Evolutionary conservation across 2,113 vertebrate genomes (phyloP).

Genomic region (Aptenodytes forsteri): DNA sequence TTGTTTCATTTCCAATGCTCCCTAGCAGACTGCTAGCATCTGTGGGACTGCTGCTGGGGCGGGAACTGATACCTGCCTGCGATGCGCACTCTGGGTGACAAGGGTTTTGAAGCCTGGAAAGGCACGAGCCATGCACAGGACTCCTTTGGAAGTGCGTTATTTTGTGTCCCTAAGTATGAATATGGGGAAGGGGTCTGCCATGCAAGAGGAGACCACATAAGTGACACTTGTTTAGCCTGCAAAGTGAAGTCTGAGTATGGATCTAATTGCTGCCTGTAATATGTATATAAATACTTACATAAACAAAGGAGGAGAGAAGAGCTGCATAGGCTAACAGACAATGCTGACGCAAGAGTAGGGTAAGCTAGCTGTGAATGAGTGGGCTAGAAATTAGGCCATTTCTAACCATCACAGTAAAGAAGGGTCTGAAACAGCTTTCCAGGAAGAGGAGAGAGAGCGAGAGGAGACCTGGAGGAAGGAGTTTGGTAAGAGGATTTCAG

Average conservation of each 20-base stretch:
- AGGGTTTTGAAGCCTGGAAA: background rate
- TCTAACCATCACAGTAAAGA: background rate
- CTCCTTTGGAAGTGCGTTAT: background rate
- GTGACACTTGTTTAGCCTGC: background rate
- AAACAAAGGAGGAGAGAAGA: background rate
- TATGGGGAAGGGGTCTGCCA: background rate
- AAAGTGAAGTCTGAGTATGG: background rate
- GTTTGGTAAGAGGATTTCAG: background rate
- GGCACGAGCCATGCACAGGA: background rate
- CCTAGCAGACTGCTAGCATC: background rate
- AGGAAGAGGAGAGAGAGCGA: background rate
- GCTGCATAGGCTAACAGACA: background rate
- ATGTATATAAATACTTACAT: background rate
- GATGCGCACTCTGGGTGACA: fast-evolving
- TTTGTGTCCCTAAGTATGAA: background rate
- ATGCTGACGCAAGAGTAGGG: background rate
- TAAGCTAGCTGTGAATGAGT: background rate
- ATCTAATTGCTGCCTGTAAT: background rate
- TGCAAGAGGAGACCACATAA: background rate
- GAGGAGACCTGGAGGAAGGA: background rate
- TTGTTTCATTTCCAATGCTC: background rate
- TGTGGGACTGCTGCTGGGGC: background rate
- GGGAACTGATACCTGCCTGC: background rate
- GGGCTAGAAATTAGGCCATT: constrained; percentile 14
- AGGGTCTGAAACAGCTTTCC: background rate